These are phyloP conservation scores for Maconellicoccus hirsutus DNA, from an alignment of 1,140 invertebrate genomes.

Conservation along the genomic window DNA sequence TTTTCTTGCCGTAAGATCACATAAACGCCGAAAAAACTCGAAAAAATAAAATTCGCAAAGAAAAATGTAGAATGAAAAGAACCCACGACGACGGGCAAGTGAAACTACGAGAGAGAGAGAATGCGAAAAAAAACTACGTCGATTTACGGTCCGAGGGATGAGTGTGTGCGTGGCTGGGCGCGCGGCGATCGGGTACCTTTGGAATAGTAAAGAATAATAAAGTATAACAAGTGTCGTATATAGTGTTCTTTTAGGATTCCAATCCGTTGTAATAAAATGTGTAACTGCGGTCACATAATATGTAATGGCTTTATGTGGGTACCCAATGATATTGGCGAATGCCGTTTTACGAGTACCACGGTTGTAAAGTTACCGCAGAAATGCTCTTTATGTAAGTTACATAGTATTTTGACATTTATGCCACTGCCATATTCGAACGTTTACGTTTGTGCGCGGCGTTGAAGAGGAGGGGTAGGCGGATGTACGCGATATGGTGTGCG, in stretches of 20 bases:
- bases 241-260: conserved; percentile 11
- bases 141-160: neutral
- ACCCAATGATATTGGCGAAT: conserved; percentile 15
- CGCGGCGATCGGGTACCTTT: neutral
- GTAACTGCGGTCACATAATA: conserved; percentile 22
- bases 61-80: too few relatives aligned
- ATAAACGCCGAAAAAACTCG: too few relatives aligned
- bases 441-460: neutral
- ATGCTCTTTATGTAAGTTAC: conserved; percentile 20
- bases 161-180: too few relatives aligned
- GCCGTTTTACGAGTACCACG: conserved; percentile 17
- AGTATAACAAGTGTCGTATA: conserved; percentile 21
- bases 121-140: neutral
- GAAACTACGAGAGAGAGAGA: too few relatives aligned
- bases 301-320: conserved; percentile 21
- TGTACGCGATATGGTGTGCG: too few relatives aligned
- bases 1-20: too few relatives aligned
- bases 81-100: too few relatives aligned
- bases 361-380: conserved; percentile 19
- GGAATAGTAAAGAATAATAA: conserved; percentile 10
- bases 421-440: neutral
- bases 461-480: too few relatives aligned
- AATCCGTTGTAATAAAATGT: conserved; percentile 19
- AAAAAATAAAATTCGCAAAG: too few relatives aligned
- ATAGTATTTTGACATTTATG: conserved; percentile 18